Evolutionary conservation across 2,797 vertebrate species (phyloP), one percentile per base, ranked within the genome.

Genomic region (Epinephelus coioides): DNA sequence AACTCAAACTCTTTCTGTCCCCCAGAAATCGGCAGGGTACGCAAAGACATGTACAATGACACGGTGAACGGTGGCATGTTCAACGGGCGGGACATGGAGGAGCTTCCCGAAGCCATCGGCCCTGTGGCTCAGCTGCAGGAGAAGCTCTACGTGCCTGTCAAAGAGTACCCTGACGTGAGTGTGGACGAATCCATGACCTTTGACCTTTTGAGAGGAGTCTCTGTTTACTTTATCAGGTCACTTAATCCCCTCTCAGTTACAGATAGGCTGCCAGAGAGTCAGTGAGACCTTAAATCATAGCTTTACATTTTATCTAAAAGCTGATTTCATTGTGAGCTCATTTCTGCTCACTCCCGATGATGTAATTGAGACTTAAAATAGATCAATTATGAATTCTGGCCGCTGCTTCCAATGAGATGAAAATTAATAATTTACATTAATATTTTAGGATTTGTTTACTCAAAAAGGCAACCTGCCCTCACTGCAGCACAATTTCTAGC

Each of bases 21-120:
- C 59, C 43, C 96, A 99, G 98, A 99, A 93, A 99, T 99, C 90
- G 98, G 98, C 95, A 96, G 98, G 95, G 98, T 99, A 94, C 96
- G 98, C 92, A 99, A 99, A 94, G 98, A 99, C 96, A 99, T 99
- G 98, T 99, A 99, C 97, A 99, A 99, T 79, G 98, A 99, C 96
- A 99, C 98, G 10, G 91, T 99, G 93, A 99, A 98, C 85, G 98
- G 98, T 74, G 97, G 94, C 74, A 92, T 93, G 91, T 92, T 97
- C 89, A 98, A 99, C 91, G 98, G 97, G 84, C 96, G 97, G 92
- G 97, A 96, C 94, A 96, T 97, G 88, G 93, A 94, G 78, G 98
- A 99, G 87, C 95, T 99, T 78, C 98, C 98, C 1, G 98, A 99
- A 69, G 97, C 97, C 21, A 95, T 97, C 89, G 98, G 98, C 83